A percentile compares a stretch with the other conserved stretches of the same genome.
These are phyloP conservation scores for Pelmatolapia mariae DNA, from an alignment of 2,113 vertebrate genomes.

Conservation along the genomic window DNA sequence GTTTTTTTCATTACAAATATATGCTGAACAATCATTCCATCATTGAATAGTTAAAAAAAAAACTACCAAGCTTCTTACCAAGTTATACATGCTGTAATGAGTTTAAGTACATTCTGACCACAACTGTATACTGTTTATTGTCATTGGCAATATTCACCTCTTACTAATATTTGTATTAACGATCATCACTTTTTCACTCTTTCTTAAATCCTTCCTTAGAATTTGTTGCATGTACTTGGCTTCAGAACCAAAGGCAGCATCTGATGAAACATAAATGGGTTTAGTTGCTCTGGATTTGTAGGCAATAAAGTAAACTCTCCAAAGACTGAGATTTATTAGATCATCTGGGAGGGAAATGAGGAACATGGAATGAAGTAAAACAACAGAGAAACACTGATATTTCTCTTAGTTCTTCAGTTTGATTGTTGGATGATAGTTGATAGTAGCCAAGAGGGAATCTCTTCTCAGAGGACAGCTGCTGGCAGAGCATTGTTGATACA, in stretches of 20 bases:
- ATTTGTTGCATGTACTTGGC: neutral
- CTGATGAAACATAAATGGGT: neutral
- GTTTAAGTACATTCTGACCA: neutral
- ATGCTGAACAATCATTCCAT: neutral
- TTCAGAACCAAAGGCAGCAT: neutral
- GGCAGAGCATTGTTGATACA: neutral
- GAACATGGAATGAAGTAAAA: neutral
- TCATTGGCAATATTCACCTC: neutral
- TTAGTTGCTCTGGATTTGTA: neutral
- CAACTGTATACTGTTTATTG: neutral
- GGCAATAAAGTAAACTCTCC: neutral
- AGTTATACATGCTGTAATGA: neutral
- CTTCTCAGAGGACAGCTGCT: neutral
- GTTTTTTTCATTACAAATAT: neutral
- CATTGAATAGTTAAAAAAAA: neutral
- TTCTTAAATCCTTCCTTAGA: neutral
- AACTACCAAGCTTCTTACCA: neutral
- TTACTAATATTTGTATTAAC: neutral
- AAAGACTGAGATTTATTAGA: neutral
- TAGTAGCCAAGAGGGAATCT: neutral
- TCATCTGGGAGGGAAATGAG: neutral
- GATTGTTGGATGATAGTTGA: neutral
- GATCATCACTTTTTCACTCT: neutral
- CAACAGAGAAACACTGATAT: neutral
- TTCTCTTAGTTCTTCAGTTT: neutral